Base-by-base conservation (phyloP, 2,888 invertebrate genomes). In the Rotaria sp. region DNA sequence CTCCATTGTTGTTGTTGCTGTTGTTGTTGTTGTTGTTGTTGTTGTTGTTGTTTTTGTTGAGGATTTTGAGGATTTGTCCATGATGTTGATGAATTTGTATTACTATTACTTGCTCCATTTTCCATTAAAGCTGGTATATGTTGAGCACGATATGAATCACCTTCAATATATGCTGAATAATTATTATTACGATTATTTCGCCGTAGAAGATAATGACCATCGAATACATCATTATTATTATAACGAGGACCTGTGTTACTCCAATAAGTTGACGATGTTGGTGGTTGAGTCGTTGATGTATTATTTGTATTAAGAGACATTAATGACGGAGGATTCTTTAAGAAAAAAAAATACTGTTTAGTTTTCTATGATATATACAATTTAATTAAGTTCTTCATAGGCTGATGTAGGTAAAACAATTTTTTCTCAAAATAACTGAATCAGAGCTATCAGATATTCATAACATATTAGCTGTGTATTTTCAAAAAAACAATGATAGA, bases 11-110 rank as follows among this genome's bases (percentile, higher is more conserved):
- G 24, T 15, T n/a, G 30, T 18, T 50, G 48, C 5, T 84, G 48
- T 84, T 84, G 50, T 84, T 75, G 35, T 35, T 75, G 75, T 75
- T 75, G 75, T 75, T 75, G 35, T 35, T 75, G 75, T 75, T 75
- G 75, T 75, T 18, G 21, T 15, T 18, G 41, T n/a, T n/a, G n/a
- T n/a, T n/a, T n/a, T n/a, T n/a, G n/a, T 45, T 38, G 41, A 10
- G 48, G 24, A 48, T 75, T 30, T 75, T 84, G 48, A 84, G 48
- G 45, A 84, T 48, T 84, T 0, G 48, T 15, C 84, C 84, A 84
- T 45, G 48, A 45, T 84, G 50, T 45, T 21, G n/a, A 18, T 24
- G 50, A 26, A 26, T 50, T 45, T 52, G 84, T 52, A 35, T 50
- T 48, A 52, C 7, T 55, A 52, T 52, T 84, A 26, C 0, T 21